phyloP scores from a whole-genome alignment of 2,797 vertebrate genomes.

The Protosalanx chinensis region DNA sequence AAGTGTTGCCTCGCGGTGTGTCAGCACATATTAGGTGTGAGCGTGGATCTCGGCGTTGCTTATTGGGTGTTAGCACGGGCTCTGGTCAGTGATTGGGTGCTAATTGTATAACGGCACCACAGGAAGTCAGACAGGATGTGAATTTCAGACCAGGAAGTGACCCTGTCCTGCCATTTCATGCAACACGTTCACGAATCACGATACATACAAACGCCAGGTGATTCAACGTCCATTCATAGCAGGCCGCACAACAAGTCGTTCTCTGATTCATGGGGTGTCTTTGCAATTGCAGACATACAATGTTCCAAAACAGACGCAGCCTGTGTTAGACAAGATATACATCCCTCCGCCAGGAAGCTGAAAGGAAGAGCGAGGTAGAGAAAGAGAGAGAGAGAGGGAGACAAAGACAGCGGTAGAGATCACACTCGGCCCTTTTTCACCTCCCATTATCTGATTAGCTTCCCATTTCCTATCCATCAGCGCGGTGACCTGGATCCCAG shows the following conservation, averaged over 20 bases:
- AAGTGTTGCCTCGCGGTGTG: neutral
- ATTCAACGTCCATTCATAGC: neutral
- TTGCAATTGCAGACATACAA: neutral
- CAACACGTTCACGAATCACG: too few relatives aligned
- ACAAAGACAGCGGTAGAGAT: conserved; percentile 41
- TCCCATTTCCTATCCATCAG: conserved; percentile 91
- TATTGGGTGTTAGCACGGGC: neutral
- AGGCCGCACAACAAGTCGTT: too few relatives aligned
- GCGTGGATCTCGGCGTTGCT: neutral
- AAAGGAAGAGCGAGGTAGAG: conserved; percentile 4
- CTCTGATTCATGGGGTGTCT: neutral
- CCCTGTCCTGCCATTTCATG: too few relatives aligned
- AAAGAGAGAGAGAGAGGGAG: conserved; percentile 24
- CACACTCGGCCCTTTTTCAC: conserved; percentile 64
- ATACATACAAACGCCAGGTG: too few relatives aligned
- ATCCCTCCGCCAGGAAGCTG: conserved; percentile 6
- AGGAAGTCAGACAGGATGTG: neutral
- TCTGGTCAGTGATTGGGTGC: neutral
- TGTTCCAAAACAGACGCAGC: neutral
- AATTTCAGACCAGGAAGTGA: neutral
- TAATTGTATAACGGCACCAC: too few relatives aligned
- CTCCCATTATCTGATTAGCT: conserved; percentile 90
- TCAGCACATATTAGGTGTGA: neutral
- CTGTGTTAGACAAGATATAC: neutral
- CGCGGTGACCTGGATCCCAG: conserved; percentile 80